phyloP scores from a whole-genome alignment of 2,888 invertebrate genomes.

The Chaitophorus viminalis region DNA sequence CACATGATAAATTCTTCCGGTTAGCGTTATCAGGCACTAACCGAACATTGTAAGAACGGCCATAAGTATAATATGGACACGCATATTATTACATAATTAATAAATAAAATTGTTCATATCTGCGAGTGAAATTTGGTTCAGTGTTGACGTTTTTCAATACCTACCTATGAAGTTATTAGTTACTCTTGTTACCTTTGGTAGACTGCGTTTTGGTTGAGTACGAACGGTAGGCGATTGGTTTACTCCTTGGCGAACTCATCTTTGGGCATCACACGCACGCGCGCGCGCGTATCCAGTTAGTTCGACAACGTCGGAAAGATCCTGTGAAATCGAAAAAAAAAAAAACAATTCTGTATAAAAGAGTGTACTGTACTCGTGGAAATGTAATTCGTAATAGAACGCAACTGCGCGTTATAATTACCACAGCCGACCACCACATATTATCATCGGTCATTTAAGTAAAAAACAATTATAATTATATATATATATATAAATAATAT shows the following conservation, averaged over 20 bases:
- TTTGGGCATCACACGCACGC: conserved; percentile 26
- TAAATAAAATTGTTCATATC: background rate
- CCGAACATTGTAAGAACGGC: too few relatives aligned
- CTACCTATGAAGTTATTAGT: background rate
- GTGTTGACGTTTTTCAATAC: background rate
- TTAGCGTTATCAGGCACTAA: too few relatives aligned
- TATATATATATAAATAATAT: too few relatives aligned
- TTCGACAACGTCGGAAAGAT: background rate
- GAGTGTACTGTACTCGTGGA: background rate
- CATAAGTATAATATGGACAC: too few relatives aligned
- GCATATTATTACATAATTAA: background rate
- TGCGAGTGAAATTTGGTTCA: background rate
- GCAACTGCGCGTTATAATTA: background rate
- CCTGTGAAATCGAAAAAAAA: conserved; percentile 45
- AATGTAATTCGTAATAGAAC: background rate
- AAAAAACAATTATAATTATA: background rate
- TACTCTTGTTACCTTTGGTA: conserved; percentile 55
- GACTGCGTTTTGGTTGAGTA: conserved; percentile 55
- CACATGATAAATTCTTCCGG: too few relatives aligned
- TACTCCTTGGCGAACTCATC: conserved; percentile 52
- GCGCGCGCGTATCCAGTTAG: background rate
- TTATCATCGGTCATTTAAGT: background rate
- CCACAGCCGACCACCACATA: background rate
- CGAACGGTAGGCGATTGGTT: conserved; percentile 44
- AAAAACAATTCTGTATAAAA: background rate